Percentiles rank a stretch among this genome's conserved stretches.
Evolutionary conservation across 2,113 vertebrate genomes (phyloP).

Genomic region (Campylomormyrus numenius): DNA sequence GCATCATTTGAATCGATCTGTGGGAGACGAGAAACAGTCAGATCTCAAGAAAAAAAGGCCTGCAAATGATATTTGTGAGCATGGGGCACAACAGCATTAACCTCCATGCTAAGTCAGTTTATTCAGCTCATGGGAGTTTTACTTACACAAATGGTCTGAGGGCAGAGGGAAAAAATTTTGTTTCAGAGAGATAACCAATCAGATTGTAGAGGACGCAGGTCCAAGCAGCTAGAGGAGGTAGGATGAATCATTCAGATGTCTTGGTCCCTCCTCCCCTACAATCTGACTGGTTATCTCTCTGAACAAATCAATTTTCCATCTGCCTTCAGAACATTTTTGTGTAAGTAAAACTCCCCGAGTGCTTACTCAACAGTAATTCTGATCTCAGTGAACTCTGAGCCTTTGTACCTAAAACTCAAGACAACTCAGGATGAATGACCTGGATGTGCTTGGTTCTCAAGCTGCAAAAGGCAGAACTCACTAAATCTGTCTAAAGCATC

Average conservation of each 20-base stretch:
- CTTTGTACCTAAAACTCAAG: background rate
- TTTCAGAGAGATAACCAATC: no score
- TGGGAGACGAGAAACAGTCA: constrained; percentile 26
- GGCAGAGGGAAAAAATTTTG: no score
- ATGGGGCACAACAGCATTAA: background rate
- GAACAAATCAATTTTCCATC: no score
- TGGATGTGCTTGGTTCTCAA: background rate
- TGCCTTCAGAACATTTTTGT: no score
- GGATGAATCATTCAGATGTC: no score
- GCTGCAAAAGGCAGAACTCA: background rate
- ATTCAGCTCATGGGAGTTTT: background rate
- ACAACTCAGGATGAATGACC: background rate
- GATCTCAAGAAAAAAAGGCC: background rate
- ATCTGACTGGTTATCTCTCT: no score
- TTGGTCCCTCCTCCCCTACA: no score
- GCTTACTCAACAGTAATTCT: background rate
- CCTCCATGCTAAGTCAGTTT: background rate
- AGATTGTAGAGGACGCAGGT: no score
- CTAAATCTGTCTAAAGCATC: background rate
- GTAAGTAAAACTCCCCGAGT: no score
- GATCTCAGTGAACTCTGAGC: background rate
- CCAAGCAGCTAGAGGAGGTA: no score
- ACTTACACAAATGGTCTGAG: no score
- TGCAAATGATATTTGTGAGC: background rate
- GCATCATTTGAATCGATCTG: constrained; percentile 79